Percentiles rank a stretch among this genome's conserved stretches.
phyloP scores from a whole-genome alignment of 2,888 invertebrate genomes.

The Sarcophaga caerulescens region DNA sequence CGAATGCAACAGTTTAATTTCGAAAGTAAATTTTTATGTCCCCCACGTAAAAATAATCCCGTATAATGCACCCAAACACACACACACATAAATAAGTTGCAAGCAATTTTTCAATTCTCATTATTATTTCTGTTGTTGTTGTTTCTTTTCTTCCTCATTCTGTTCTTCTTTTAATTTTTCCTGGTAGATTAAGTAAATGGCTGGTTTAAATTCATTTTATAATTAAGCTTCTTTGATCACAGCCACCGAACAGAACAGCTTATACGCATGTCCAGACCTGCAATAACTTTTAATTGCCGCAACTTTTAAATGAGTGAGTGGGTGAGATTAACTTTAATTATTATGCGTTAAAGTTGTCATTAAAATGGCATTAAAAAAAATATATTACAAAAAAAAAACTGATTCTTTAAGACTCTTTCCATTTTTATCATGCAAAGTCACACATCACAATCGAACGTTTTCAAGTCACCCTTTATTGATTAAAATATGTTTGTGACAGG shows the following conservation, averaged over 20 bases:
- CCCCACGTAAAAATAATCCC: no score
- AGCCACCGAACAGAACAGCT: neutral
- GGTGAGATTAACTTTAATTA: slow-evolving; percentile 32
- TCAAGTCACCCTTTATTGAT: no score
- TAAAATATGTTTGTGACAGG: no score
- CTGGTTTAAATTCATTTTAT: slow-evolving; percentile 43
- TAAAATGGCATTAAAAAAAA: neutral
- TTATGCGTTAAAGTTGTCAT: neutral
- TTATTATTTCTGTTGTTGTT: neutral
- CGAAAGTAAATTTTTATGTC: neutral
- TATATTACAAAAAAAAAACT: neutral
- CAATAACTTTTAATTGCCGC: slow-evolving; percentile 30
- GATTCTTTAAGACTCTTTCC: neutral
- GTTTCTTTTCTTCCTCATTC: neutral
- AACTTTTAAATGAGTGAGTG: slow-evolving; percentile 38
- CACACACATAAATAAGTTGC: no score
- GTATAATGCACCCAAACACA: no score
- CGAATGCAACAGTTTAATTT: neutral
- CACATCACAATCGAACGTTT: no score
- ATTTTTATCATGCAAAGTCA: no score
- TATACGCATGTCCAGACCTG: slow-evolving; percentile 7
- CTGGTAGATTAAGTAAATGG: slow-evolving; percentile 31
- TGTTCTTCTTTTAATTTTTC: neutral
- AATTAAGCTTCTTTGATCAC: slow-evolving; percentile 26
- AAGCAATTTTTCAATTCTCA: neutral